These are phyloP conservation scores for Danaus plexippus DNA, from an alignment of 1,140 invertebrate species.

Conservation along the genomic window DNA sequence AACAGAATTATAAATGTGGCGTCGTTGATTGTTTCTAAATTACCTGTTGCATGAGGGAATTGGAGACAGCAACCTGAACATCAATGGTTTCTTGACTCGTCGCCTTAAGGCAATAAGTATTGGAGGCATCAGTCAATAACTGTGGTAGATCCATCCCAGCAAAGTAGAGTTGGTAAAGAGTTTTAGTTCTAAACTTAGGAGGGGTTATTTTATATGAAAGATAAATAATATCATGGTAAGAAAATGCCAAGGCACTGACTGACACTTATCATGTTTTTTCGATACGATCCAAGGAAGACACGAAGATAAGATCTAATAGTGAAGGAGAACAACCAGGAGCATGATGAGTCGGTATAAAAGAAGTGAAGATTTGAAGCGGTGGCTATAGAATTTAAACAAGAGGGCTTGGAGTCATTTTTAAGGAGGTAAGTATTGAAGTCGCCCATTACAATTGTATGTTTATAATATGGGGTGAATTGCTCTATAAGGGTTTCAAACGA, in stretches of 20 bases:
- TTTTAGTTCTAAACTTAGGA: not conserved
- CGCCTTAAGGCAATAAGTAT: not conserved
- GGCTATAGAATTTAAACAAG: too few species aligned
- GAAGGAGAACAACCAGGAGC: conserved; percentile 7
- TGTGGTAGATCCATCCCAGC: not conserved
- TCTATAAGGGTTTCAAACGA: not conserved
- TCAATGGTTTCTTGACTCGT: too few species aligned
- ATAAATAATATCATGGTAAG: not conserved
- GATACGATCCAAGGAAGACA: conserved; percentile 5
- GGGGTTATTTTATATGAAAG: conserved; percentile 10
- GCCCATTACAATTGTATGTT: not conserved
- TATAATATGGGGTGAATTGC: not conserved
- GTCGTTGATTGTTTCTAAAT: not conserved
- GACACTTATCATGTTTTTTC: not conserved
- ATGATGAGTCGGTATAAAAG: conserved; percentile 5
- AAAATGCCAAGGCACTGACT: not conserved
- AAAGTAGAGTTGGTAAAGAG: not conserved
- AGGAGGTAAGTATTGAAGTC: conserved; percentile 1
- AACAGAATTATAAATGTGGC: not conserved
- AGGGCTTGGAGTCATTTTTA: not conserved
- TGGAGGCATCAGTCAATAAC: not conserved
- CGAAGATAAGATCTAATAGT: not conserved
- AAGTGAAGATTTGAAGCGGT: not conserved
- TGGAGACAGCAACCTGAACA: not conserved
- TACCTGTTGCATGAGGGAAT: not conserved